Percentiles rank a stretch among this genome's conserved stretches.
phyloP scores from a whole-genome alignment of 2,888 invertebrate genomes.

The Allolobophora icterica region DNA sequence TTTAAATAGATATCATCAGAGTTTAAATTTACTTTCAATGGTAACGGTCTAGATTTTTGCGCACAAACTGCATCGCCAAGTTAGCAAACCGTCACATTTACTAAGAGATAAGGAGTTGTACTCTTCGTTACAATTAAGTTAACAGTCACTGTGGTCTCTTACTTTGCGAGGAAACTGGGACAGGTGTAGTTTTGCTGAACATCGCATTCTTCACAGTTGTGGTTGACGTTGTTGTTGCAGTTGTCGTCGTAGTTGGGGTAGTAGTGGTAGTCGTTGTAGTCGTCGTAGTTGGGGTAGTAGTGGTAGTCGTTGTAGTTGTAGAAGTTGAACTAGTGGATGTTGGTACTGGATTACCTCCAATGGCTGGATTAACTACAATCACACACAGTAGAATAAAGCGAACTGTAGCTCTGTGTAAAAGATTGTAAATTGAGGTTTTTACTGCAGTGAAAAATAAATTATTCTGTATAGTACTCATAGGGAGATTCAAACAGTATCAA shows the following conservation, averaged over 20 bases:
- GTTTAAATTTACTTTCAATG: not conserved
- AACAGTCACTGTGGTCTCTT: slow-evolving; percentile 3
- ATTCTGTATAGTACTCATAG: too few species aligned
- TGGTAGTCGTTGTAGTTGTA: not conserved
- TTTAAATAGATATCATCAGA: too few species aligned
- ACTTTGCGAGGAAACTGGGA: not conserved
- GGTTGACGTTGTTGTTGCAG: slow-evolving; percentile 25
- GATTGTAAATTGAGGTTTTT: too few species aligned
- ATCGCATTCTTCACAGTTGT: slow-evolving; percentile 30
- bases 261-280: not conserved
- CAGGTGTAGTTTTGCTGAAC: slow-evolving; percentile 31
- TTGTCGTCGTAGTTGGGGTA: not conserved
- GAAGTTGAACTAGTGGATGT: slow-evolving; percentile 20
- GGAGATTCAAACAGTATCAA: too few species aligned
- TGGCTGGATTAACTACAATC: not conserved
- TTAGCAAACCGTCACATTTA: too few species aligned
- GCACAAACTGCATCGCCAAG: too few species aligned
- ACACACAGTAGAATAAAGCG: too few species aligned
- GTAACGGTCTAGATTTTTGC: not conserved
- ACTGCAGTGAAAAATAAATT: too few species aligned
- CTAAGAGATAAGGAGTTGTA: not conserved
- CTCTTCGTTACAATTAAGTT: too few species aligned
- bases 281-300: slow-evolving; percentile 15
- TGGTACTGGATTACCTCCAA: not conserved
- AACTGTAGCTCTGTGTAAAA: too few species aligned